Base-by-base conservation (phyloP, 1,140 invertebrate species). In the Camponotus pennsylvanicus region DNA sequence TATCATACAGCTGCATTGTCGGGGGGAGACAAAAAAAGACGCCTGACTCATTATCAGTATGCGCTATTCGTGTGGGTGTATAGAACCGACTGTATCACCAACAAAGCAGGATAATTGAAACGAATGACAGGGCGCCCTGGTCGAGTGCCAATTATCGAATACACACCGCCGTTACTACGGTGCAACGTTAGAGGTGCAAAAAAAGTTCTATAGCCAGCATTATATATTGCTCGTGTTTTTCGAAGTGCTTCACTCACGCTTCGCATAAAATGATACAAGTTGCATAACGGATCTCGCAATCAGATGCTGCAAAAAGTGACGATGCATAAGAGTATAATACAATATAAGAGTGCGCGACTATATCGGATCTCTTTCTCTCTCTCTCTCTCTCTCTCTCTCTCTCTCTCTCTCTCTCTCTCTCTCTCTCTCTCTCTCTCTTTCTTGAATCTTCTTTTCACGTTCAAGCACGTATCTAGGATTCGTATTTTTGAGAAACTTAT, bases 61-160 rank as follows among this genome's bases (percentile, higher is more conserved):
- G 49, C 40, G 9, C n/a, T 55, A 49, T 34, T 34, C 63, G n/a
- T 55, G 45, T 80, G 66, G 37, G 66, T 52, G 61, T 79, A 37
- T 37, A 40, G 21, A 66, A 37, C n/a, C 55, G 75, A 40, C 34
- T 78, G 66, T 57, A 67, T 70, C 49, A 57, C 37, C 78, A 42
- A 71, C 78, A 80, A 71, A 80, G 49, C 49, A 9, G 21, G 49
- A 71, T 80, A 80, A 80, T 86, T 77, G 71, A 76, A 70, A 82
- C 63, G 76, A 78, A 82, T 86, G 88, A 89, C 57, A 49, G 18
- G 45, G 57, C 49, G 70, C 42, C 13, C 63, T 89, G 87, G 64
- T 76, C 75, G 52, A 86, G n/a, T 73, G 84, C 83, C 88, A 89
- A 64, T 27, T 86, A 77, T 86, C 21, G 87, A 40, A 63, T 88